Evolutionary conservation across 1,140 invertebrate species (phyloP).

Genomic region (Dreissena polymorpha): DNA sequence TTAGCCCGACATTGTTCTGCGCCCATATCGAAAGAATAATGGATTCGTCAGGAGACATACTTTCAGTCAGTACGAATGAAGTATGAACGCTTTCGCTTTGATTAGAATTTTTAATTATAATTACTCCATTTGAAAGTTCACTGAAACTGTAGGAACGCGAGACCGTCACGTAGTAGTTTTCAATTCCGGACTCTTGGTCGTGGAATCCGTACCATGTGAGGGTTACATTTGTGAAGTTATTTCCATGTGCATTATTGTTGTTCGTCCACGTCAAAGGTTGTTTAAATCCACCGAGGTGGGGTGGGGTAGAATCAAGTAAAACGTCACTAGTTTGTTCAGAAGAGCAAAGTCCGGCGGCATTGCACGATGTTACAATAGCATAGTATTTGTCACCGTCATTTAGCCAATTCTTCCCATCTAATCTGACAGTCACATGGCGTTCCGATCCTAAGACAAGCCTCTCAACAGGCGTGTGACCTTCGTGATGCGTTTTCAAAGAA

Average conservation of each 20-base stretch:
- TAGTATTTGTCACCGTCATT: slow-evolving; percentile 37
- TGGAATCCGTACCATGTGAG: slow-evolving; percentile 34
- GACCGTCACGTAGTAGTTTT: slow-evolving; percentile 16
- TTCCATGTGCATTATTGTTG: neutral
- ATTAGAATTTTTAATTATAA: neutral
- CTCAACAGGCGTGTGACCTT: slow-evolving; percentile 18
- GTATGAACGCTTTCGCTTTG: neutral
- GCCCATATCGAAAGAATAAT: slow-evolving; percentile 37
- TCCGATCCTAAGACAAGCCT: neutral
- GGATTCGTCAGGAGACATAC: neutral
- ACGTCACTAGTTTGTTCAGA: slow-evolving; percentile 4
- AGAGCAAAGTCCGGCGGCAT: slow-evolving; percentile 41
- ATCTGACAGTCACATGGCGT: slow-evolving; percentile 10
- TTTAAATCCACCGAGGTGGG: slow-evolving; percentile 32
- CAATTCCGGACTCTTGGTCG: slow-evolving; percentile 27
- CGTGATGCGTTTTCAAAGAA: slow-evolving; percentile 4
- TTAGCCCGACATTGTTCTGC: slow-evolving; percentile 20
- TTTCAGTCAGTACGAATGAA: slow-evolving; percentile 1
- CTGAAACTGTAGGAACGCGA: slow-evolving; percentile 10
- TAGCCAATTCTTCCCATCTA: slow-evolving; percentile 7
- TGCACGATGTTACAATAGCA: slow-evolving; percentile 34
- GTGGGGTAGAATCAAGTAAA: slow-evolving; percentile 49
- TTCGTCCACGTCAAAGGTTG: slow-evolving; percentile 9
- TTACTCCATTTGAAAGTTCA: slow-evolving; percentile 17
- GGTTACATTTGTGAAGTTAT: neutral